Evolutionary conservation across 2,113 vertebrate genomes (phyloP).

Genomic region (Mobula hypostoma): DNA sequence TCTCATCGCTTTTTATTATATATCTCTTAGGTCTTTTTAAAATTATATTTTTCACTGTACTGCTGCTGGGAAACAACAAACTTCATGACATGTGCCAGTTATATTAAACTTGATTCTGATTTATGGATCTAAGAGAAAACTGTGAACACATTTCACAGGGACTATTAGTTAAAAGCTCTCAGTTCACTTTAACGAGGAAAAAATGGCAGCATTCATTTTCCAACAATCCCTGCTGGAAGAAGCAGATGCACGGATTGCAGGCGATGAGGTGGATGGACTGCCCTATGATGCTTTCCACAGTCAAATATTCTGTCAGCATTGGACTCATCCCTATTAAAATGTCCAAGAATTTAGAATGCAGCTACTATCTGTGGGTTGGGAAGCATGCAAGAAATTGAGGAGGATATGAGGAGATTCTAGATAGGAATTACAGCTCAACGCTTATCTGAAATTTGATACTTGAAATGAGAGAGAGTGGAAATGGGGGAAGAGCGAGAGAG

Average conservation of each 20-base stretch:
- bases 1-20: no score
- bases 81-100: no score
- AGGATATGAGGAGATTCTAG: background rate
- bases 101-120: no score
- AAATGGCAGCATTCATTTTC: background rate
- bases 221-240: background rate
- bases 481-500: no score
- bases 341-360: background rate
- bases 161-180: background rate
- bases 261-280: background rate
- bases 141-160: background rate
- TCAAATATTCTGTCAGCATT: background rate
- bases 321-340: background rate
- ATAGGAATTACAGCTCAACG: background rate
- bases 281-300: background rate
- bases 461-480: no score
- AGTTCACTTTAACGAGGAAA: background rate
- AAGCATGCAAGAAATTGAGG: background rate
- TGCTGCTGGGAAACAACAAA: no score
- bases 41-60: no score
- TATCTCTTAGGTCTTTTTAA: no score
- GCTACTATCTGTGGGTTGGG: background rate
- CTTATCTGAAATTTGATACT: background rate
- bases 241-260: background rate
- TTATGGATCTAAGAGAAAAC: background rate